Evolutionary conservation across 2,888 invertebrate species (phyloP), one percentile per base, ranked within the genome.

Genomic region (Tupiocoris notatus): DNA sequence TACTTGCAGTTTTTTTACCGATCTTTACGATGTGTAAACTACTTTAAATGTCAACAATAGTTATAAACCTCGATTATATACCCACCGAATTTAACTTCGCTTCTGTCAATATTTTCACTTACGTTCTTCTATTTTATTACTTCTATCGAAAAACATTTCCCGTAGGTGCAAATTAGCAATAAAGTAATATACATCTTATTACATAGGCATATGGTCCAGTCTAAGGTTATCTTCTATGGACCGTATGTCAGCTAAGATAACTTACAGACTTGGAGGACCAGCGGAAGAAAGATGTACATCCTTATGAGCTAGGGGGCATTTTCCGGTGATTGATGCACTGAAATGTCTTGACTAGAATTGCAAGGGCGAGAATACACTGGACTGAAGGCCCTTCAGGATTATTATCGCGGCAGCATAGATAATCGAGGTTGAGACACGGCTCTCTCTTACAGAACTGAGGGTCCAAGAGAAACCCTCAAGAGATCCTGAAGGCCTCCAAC

Each of bases 261-360:
- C 67, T 67, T 57, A 67, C 67, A 39, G 39, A 39, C 12, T 39
- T 39, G 67, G 56, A 67, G 21, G 23, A 59, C 18, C 24, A 70
- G 58, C 21, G 25, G 70, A 20, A 70, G 59, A 70, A 70, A n/a
- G 58, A 59, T 24, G 70, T 59, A 59, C 70, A 70, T 70, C 61
- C 70, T 70, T 18, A 59, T 58, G 25, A 23, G 16, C 59, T 24
- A 0, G 61, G 59, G 70, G 70, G 59, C 58, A 59, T 70, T 25
- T 70, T 70, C 54, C 59, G n/a, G 16, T 18, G 20, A n/a, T 9
- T 9, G 3, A 9, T 59, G 3, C 59, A 59, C 59, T 9, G 39
- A 39, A 39, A 39, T 39, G 3, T 39, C 12, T 39, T 39, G 70
- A 70, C 70, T 70, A 70, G 70, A 70, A 58, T 58, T 59, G 58